Evolutionary conservation across 2,888 invertebrate genomes (phyloP).

Genomic region (Drosophila lutescens): DNA sequence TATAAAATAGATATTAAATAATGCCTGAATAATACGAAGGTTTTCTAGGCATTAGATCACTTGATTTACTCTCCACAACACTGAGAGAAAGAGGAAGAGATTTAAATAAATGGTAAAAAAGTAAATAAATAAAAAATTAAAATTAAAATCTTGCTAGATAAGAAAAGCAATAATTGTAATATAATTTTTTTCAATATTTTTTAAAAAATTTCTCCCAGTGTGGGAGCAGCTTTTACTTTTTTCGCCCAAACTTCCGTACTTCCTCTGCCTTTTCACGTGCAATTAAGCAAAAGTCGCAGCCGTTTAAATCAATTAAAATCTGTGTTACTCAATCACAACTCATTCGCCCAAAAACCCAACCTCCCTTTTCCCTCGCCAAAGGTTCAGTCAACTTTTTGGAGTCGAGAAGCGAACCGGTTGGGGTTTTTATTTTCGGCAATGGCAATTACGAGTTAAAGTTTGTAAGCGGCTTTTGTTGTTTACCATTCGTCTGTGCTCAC

Average conservation of each 20-base stretch:
- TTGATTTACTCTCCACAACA: background rate
- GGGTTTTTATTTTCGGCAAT: slow-evolving; percentile 56
- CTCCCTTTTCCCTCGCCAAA: slow-evolving; percentile 6
- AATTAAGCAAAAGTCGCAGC: slow-evolving; percentile 60
- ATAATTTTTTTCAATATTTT: no score
- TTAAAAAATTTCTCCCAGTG: background rate
- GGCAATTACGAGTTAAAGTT: slow-evolving; percentile 60
- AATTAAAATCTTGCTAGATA: no score
- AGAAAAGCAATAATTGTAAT: no score
- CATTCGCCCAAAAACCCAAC: background rate
- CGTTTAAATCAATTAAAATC: slow-evolving; percentile 74
- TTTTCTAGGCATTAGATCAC: background rate
- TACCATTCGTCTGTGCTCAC: slow-evolving; percentile 34
- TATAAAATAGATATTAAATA: slow-evolving; percentile 18
- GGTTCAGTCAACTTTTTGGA: slow-evolving; percentile 70
- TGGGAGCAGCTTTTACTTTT: slow-evolving; percentile 34
- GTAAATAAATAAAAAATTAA: no score
- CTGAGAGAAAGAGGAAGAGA: background rate
- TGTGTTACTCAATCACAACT: slow-evolving; percentile 68
- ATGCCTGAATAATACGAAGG: slow-evolving; percentile 6
- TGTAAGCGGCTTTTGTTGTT: slow-evolving; percentile 66
- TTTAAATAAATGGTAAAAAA: no score
- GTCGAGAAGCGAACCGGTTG: slow-evolving; percentile 60
- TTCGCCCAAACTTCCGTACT: slow-evolving; percentile 19
- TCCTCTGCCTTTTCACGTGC: slow-evolving; percentile 53